These are phyloP conservation scores for Enoplosus armatus DNA, from an alignment of 2,797 vertebrate species.

Conservation along the genomic window DNA sequence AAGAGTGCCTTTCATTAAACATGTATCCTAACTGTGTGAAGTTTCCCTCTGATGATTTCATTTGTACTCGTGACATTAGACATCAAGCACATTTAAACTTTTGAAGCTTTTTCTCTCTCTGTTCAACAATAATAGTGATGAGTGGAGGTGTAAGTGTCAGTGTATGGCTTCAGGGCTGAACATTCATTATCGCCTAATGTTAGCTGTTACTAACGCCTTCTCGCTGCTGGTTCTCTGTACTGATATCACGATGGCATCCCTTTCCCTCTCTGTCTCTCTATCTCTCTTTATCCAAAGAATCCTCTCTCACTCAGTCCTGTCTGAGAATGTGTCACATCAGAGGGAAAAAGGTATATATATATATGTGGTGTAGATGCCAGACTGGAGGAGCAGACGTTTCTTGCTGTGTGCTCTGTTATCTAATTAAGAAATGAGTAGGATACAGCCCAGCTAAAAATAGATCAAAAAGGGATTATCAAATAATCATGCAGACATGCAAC, in stretches of 20 bases:
- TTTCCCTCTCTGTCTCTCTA: conserved; percentile 1
- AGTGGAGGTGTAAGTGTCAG: conserved; percentile 52
- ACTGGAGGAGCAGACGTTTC: conserved; percentile 38
- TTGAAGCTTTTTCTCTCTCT: neutral
- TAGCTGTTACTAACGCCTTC: conserved; percentile 55
- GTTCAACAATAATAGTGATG: conserved; percentile 34
- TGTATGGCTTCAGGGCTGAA: conserved; percentile 40
- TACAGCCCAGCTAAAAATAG: conserved; percentile 13
- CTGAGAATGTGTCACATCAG: conserved; percentile 45
- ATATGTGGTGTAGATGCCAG: conserved; percentile 24
- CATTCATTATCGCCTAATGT: conserved; percentile 58
- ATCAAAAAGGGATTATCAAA: conserved; percentile 1
- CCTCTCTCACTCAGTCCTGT: neutral
- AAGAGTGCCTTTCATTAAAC: conserved; percentile 89
- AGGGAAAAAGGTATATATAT: conserved; percentile 4
- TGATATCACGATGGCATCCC: conserved; percentile 40
- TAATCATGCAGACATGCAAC: conserved; percentile 14
- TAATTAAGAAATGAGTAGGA: conserved; percentile 31
- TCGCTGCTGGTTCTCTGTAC: conserved; percentile 35
- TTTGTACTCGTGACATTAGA: neutral
- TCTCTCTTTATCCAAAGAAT: conserved; percentile 8
- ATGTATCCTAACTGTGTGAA: conserved; percentile 68
- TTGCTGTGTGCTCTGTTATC: conserved; percentile 12
- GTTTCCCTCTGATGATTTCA: conserved; percentile 35
- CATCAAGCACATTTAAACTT: conserved; percentile 1